Conservation (phyloP, 2,888 invertebrate species). For the Elegia similella region DNA sequence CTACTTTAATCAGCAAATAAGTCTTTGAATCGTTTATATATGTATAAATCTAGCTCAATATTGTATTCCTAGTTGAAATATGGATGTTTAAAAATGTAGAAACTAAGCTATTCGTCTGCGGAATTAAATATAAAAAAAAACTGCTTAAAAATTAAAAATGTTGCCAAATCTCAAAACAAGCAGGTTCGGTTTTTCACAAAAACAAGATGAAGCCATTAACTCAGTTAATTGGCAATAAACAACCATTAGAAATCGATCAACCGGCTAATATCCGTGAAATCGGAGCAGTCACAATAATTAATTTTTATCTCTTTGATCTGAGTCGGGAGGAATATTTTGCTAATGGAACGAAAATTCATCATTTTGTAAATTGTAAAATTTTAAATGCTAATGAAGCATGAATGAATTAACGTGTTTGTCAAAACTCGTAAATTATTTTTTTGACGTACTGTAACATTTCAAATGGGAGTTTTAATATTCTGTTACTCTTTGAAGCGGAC, state of each 20-base stretch:
- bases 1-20: too few species aligned
- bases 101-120: not conserved
- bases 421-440: too few species aligned
- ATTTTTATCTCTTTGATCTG: not conserved
- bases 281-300: not conserved
- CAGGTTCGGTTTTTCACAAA: not conserved
- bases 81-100: too few species aligned
- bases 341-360: not conserved
- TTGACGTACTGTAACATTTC: too few species aligned
- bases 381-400: too few species aligned
- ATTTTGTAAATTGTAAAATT: too few species aligned
- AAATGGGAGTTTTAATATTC: too few species aligned
- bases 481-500: too few species aligned
- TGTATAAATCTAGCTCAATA: too few species aligned
- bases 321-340: not conserved
- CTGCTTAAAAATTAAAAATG: not conserved
- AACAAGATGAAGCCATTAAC: not conserved
- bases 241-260: not conserved
- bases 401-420: too few species aligned
- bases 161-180: not conserved
- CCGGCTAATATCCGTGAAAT: constrained; percentile 4
- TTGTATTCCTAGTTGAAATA: too few species aligned
- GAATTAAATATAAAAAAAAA: not conserved
- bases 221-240: not conserved
- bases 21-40: too few species aligned